A percentile compares a stretch with the other conserved stretches of the same genome.
Conservation (phyloP, 2,113 vertebrate genomes). For the Coregonus clupeaformis region DNA sequence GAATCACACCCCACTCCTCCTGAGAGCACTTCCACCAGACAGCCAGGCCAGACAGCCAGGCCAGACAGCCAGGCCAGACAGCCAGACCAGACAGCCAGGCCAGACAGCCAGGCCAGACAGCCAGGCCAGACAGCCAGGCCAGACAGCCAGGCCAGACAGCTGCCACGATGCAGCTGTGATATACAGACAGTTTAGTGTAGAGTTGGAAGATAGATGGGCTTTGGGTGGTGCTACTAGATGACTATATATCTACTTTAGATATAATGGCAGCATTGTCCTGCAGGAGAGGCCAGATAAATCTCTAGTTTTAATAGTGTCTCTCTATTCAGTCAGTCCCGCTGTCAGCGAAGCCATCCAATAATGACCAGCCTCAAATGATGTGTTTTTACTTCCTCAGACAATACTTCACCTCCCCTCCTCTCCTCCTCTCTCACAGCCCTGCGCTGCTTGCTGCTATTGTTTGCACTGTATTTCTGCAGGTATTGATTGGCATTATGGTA, state of each 20-base stretch:
- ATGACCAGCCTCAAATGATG: conserved; percentile 77
- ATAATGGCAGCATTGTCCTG: conserved; percentile 57
- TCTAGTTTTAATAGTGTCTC: conserved; percentile 74
- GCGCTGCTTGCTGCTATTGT: conserved; percentile 58
- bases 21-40: background rate
- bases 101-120: too few relatives aligned
- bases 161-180: conserved; percentile 15
- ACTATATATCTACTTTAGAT: too few relatives aligned
- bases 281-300: conserved; percentile 54
- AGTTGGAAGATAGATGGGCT: conserved; percentile 51
- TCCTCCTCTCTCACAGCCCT: background rate
- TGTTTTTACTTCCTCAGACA: conserved; percentile 65
- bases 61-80: background rate
- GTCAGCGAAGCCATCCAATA: conserved; percentile 64
- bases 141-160: background rate
- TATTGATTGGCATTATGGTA: conserved; percentile 78
- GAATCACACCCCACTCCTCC: background rate
- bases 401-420: conserved; percentile 52
- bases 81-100: background rate
- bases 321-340: conserved; percentile 49
- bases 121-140: too few relatives aligned
- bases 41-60: background rate
- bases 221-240: conserved; percentile 29
- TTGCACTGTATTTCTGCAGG: conserved; percentile 72
- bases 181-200: conserved; percentile 31